Percentiles rank a stretch among this genome's conserved stretches.
These are phyloP conservation scores for Epinephelus coioides DNA, from an alignment of 2,797 vertebrate species.

Conservation along the genomic window DNA sequence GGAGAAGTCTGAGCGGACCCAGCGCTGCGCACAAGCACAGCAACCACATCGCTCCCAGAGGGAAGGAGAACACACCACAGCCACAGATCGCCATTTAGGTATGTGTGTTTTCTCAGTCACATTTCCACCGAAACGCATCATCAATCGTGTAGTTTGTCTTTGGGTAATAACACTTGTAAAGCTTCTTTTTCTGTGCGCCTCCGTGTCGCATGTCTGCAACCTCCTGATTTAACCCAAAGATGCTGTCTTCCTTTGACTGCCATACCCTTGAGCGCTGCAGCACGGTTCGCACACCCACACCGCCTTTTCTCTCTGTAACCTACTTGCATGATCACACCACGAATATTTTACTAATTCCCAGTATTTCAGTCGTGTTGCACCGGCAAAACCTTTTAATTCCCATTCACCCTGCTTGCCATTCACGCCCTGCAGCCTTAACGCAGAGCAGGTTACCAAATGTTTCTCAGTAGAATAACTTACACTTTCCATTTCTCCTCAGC, in stretches of 20 bases:
- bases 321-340: conserved; percentile 30
- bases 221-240: conserved; percentile 49
- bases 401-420: conserved; percentile 56
- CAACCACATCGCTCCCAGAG: conserved; percentile 75
- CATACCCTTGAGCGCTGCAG: conserved; percentile 80
- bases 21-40: conserved; percentile 78
- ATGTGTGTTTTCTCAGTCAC: conserved; percentile 43
- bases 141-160: background rate
- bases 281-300: conserved; percentile 56
- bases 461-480: conserved; percentile 34
- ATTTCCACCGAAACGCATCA: background rate
- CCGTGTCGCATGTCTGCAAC: conserved; percentile 53
- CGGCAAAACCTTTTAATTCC: conserved; percentile 13
- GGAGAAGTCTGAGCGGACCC: conserved; percentile 75
- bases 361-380: conserved; percentile 6
- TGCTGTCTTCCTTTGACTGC: conserved; percentile 66
- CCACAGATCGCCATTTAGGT: conserved; percentile 79
- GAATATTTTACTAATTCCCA: conserved; percentile 1
- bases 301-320: conserved; percentile 22
- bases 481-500: conserved; percentile 39
- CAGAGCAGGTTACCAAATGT: conserved; percentile 33
- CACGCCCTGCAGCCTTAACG: conserved; percentile 63
- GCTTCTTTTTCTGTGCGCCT: conserved; percentile 7
- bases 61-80: conserved; percentile 70
- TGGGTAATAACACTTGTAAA: background rate